Percentiles rank a stretch among this genome's conserved stretches.
These are phyloP conservation scores for Andrena fulva DNA, from an alignment of 2,888 invertebrate species.

Conservation along the genomic window DNA sequence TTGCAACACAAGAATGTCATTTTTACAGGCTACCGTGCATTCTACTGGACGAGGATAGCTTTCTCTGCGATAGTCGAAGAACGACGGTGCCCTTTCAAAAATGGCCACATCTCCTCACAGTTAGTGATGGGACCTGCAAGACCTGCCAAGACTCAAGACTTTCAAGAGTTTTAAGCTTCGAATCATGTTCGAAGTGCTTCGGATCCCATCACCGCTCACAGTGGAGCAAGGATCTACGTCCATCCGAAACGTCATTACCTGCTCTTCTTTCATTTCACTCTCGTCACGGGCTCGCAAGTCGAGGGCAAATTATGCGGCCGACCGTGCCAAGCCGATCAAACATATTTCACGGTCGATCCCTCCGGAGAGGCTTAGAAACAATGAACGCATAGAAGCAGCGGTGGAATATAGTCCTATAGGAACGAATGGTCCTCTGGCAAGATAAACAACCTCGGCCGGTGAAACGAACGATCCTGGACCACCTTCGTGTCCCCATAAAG, in stretches of 20 bases:
- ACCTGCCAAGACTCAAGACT: no score
- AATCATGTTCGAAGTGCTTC: no score
- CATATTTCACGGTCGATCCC: slow-evolving; percentile 41
- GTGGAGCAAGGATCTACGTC: neutral
- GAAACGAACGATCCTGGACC: slow-evolving; percentile 67
- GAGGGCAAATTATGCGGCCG: slow-evolving; percentile 15
- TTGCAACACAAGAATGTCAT: no score
- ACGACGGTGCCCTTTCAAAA: no score
- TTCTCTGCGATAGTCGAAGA: no score
- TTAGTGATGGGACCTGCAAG: no score
- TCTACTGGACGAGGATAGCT: no score
- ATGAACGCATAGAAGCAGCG: slow-evolving; percentile 54
- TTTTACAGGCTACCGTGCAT: no score
- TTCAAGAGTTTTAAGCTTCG: no score
- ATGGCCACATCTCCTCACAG: no score
- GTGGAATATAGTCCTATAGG: slow-evolving; percentile 27
- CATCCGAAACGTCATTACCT: neutral
- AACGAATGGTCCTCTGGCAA: slow-evolving; percentile 45
- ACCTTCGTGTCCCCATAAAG: slow-evolving; percentile 67
- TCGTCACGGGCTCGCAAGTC: neutral
- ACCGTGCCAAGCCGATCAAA: slow-evolving; percentile 24
- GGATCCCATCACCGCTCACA: neutral
- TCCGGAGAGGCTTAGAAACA: slow-evolving; percentile 41
- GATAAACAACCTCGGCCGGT: slow-evolving; percentile 53
- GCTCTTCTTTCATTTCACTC: neutral